Evolutionary conservation across 2,113 vertebrate species (phyloP).

Genomic region (Sylvicapra grimmia): DNA sequence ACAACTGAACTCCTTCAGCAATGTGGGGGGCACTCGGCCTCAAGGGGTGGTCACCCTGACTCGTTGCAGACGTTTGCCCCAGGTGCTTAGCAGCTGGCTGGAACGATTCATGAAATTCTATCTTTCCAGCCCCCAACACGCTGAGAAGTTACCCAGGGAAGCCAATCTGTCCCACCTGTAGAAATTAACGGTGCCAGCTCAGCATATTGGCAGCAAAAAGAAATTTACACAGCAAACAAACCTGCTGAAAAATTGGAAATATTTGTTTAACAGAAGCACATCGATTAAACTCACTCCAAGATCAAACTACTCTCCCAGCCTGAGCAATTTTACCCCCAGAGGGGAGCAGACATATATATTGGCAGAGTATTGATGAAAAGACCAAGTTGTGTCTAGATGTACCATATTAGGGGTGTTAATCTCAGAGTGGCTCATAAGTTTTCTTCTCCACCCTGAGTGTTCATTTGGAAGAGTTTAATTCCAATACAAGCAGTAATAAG

Average conservation of each 20-base stretch:
- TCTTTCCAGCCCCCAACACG: slow-evolving; percentile 11
- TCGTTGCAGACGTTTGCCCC: fast-evolving
- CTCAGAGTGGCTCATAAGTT: slow-evolving; percentile 50
- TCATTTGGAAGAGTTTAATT: slow-evolving; percentile 32
- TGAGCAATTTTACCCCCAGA: slow-evolving; percentile 14
- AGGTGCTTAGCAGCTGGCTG: slow-evolving; percentile 51
- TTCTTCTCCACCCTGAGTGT: background rate
- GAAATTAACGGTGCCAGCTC: slow-evolving; percentile 59
- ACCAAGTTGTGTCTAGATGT: background rate
- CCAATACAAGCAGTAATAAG: slow-evolving; percentile 28
- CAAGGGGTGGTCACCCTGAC: background rate
- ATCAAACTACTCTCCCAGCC: slow-evolving; percentile 61
- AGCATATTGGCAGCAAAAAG: slow-evolving; percentile 49
- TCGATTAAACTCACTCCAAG: slow-evolving; percentile 49
- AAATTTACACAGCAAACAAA: slow-evolving; percentile 54
- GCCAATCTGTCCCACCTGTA: slow-evolving; percentile 48
- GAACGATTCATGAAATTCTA: slow-evolving; percentile 57
- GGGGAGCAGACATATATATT: slow-evolving; percentile 39
- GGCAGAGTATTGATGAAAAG: slow-evolving; percentile 61
- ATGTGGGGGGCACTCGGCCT: slow-evolving; percentile 19
- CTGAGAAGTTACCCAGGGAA: slow-evolving; percentile 5
- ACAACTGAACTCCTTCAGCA: slow-evolving; percentile 57
- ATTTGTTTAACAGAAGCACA: slow-evolving; percentile 51
- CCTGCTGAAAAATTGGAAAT: slow-evolving; percentile 67
- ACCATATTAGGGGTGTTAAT: slow-evolving; percentile 56